Evolutionary conservation across 2,797 vertebrate species (phyloP).

Genomic region (Epinephelus awoara): DNA sequence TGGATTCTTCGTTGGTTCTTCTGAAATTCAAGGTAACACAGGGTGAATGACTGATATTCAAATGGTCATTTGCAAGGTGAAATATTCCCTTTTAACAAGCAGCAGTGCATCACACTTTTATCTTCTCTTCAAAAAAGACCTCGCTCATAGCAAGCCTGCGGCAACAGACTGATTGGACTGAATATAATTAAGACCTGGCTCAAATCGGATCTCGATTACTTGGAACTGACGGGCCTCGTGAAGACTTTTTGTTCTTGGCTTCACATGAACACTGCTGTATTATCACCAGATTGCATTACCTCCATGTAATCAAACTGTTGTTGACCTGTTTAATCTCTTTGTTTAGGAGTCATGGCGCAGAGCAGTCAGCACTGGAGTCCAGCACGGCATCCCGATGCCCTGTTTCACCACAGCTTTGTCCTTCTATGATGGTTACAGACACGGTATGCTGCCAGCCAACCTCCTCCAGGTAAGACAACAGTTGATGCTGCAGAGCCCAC

Average conservation of each 20-base stretch:
- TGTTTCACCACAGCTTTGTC: constrained; percentile 97
- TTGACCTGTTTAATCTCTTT: neutral
- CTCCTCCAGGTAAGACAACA: constrained; percentile 92
- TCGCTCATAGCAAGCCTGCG: no score
- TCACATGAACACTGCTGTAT: neutral
- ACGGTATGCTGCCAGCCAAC: constrained; percentile 93
- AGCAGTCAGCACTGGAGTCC: constrained; percentile 90
- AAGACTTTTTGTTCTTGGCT: neutral
- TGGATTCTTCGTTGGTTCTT: no score
- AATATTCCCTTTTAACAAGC: no score
- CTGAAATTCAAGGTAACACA: no score
- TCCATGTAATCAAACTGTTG: neutral
- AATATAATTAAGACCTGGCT: neutral
- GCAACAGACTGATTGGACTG: neutral
- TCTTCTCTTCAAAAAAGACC: no score
- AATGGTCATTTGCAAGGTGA: no score
- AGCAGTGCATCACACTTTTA: no score
- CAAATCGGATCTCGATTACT: neutral
- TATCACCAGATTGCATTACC: neutral
- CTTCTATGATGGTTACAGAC: constrained; percentile 97
- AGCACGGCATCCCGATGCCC: constrained; percentile 96
- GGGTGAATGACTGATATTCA: no score
- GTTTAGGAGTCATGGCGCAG: constrained; percentile 94
- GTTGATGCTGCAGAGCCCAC: neutral
- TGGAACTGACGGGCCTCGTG: neutral